A percentile compares a stretch with the other conserved stretches of the same genome.
Conservation (phyloP, 2,797 vertebrate genomes). For the Sebastes reedi region DNA sequence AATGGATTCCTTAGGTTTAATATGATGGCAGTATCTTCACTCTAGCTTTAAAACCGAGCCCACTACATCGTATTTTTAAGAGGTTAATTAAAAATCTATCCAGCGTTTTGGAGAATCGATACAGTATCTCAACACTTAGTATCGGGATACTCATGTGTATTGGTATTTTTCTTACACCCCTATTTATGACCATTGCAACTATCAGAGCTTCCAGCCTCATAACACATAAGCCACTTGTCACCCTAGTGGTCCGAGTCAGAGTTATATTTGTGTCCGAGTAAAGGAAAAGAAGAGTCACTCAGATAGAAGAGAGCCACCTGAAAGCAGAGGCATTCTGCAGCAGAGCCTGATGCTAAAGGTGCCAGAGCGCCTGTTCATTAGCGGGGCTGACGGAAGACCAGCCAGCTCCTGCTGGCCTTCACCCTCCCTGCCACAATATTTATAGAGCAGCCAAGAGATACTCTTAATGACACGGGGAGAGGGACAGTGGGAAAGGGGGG, state of each 20-base stretch:
- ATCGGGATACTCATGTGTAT: too few relatives aligned
- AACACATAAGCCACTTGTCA: background rate
- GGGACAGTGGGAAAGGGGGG: slow-evolving; percentile 50
- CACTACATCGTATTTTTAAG: too few relatives aligned
- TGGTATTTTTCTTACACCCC: too few relatives aligned
- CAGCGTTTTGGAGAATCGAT: too few relatives aligned
- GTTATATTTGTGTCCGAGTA: slow-evolving; percentile 25
- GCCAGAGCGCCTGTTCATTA: slow-evolving; percentile 80
- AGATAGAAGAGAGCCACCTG: slow-evolving; percentile 40
- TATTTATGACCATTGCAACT: background rate
- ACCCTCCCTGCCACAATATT: slow-evolving; percentile 77
- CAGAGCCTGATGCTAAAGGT: slow-evolving; percentile 69
- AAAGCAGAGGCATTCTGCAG: slow-evolving; percentile 62
- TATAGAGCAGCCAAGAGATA: slow-evolving; percentile 79
- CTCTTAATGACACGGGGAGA: slow-evolving; percentile 74
- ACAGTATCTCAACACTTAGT: too few relatives aligned
- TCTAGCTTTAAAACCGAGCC: too few relatives aligned
- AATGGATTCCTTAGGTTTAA: too few relatives aligned
- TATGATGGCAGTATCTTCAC: too few relatives aligned
- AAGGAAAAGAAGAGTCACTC: slow-evolving; percentile 24
- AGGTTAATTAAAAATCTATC: too few relatives aligned
- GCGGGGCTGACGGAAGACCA: slow-evolving; percentile 71
- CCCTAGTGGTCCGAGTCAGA: background rate
- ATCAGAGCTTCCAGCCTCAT: background rate
- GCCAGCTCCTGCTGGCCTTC: slow-evolving; percentile 78